Evolutionary conservation across 53 echinoderm and acorn worm genomes (phyloP), one percentile per base, ranked within the genome.

Genomic region (Mesocentrotus franciscanus): DNA sequence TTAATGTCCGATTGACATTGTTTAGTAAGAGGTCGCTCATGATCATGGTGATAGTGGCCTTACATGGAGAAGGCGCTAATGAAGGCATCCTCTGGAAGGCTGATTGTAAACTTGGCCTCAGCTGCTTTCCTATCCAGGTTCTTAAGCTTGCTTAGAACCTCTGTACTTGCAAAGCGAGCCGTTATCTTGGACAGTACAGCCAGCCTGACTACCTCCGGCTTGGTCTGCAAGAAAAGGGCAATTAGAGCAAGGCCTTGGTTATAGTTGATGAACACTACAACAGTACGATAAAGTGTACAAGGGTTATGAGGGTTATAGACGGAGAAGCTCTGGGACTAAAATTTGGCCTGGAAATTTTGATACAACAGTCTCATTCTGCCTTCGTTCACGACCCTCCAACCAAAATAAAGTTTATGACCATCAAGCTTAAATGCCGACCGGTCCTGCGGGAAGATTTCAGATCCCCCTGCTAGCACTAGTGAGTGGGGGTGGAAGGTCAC

Each of bases 21-120:
- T 26, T 70, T 24, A 14, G 8, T 14, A 61, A 12, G 70, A 22
- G 22, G 71, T 71, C 24, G 71, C 71, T 71, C 32, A 10, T 74
- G 32, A 49, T 49, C 49, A 5, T 14, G 22, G 29, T n/a, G 75
- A 16, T 87, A 62, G 12, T 70, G 22, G 24, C 93, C 97, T 97
- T 94, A 98, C 98, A 98, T 97, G 26, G 96, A 94, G 94, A 98
- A 98, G 27, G 96, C 96, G 95, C 97, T 97, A 60, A 98, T 98
- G 96, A 98, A 98, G 17, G 98, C 98, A 36, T 96, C 95, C 12
- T 96, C 93, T 13, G 96, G 97, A 14, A 98, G 64, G 20, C 64
- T 61, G 26, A 98, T 92, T 26, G 96, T 81, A 89, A 99, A 99
- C n/a, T 85, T 71, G 0, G 97, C 96, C 66, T 99, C 99, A 29